A percentile compares a stretch with the other conserved stretches of the same genome.
Conservation (phyloP, 2,797 vertebrate genomes). For the Tarsius wallacei region DNA sequence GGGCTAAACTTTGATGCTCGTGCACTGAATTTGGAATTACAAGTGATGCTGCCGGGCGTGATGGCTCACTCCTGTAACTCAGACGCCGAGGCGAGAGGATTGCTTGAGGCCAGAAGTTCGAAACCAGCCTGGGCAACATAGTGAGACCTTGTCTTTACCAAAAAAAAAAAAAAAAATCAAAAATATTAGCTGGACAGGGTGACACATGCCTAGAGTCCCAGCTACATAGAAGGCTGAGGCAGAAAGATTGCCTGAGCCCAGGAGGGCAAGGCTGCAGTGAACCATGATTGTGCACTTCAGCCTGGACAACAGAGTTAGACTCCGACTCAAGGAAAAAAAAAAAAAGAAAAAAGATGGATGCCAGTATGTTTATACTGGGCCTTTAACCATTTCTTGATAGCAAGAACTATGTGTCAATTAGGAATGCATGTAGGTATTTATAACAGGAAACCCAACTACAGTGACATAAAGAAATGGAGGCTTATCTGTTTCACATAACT, state of each 20-base stretch:
- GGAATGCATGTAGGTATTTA: neutral
- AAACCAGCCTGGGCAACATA: neutral
- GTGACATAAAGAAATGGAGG: neutral
- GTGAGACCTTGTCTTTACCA: no score
- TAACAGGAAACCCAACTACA: neutral
- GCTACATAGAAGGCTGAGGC: no score
- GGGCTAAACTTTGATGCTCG: neutral
- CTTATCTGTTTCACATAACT: neutral
- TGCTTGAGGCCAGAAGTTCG: neutral
- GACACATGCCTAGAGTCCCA: no score
- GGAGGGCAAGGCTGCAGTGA: no score
- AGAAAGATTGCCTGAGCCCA: no score
- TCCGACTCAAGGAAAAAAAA: neutral
- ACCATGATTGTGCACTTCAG: no score
- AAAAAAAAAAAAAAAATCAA: no score
- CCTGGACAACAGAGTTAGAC: no score
- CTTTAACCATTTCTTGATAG: neutral
- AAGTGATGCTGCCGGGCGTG: neutral
- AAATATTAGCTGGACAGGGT: no score
- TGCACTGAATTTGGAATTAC: neutral
- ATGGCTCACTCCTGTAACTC: neutral
- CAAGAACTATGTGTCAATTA: neutral
- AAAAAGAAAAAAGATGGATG: neutral
- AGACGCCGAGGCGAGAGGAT: neutral
- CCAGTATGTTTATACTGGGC: neutral